Conservation (phyloP, 2,113 vertebrate genomes). For the Heterotilapia buettikoferi region DNA sequence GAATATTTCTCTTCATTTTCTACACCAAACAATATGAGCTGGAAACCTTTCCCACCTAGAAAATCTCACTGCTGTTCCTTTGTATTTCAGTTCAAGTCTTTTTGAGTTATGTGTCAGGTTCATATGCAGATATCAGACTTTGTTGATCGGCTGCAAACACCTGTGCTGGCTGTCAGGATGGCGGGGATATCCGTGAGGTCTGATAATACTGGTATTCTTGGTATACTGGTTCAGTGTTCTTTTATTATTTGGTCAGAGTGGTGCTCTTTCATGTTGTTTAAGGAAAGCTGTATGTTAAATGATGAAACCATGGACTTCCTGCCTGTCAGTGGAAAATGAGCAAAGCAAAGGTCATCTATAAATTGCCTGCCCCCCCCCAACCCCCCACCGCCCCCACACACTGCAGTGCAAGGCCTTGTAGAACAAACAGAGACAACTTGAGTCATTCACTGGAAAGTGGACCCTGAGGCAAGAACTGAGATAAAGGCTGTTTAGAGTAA, state of each 20-base stretch:
- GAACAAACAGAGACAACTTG: background rate
- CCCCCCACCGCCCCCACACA: too few relatives aligned
- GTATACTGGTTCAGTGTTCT: background rate
- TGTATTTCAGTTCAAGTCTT: background rate
- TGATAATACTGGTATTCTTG: background rate
- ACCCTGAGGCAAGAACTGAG: background rate
- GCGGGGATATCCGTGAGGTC: background rate
- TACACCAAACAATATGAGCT: background rate
- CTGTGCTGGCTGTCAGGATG: background rate
- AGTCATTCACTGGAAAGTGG: background rate
- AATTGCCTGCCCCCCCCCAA: background rate
- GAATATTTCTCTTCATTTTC: background rate
- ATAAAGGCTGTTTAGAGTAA: slow-evolving; percentile 21
- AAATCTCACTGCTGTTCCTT: background rate
- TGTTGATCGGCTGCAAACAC: background rate
- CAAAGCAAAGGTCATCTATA: background rate
- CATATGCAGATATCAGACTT: background rate
- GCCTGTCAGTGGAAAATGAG: background rate
- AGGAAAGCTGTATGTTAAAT: background rate
- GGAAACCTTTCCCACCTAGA: background rate
- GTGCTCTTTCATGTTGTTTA: background rate
- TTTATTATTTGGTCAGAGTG: background rate
- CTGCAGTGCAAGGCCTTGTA: background rate
- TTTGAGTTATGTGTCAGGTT: background rate
- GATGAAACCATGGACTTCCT: background rate